A percentile compares a stretch with the other conserved stretches of the same genome.
Conservation (phyloP, 2,113 vertebrate genomes). For the Marmota flaviventris region DNA sequence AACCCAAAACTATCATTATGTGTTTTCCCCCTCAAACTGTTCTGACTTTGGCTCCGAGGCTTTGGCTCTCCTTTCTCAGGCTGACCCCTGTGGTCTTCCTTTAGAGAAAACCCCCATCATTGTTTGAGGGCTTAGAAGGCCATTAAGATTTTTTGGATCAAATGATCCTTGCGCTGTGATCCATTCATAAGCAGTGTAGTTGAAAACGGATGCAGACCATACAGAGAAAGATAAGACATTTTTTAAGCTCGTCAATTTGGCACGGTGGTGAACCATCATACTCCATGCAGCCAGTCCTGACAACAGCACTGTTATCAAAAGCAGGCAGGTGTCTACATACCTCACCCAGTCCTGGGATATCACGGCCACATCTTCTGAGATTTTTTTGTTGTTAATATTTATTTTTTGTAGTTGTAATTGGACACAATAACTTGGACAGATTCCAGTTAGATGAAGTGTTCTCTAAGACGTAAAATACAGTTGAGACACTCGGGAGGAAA, state of each 20-base stretch:
- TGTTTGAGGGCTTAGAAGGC: neutral
- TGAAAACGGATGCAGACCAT: neutral
- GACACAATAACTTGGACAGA: neutral
- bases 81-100: neutral
- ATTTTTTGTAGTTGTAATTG: too few species aligned
- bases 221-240: neutral
- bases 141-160: neutral
- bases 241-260: neutral
- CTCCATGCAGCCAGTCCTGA: neutral
- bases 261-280: neutral
- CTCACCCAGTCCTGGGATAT: neutral
- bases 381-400: too few species aligned
- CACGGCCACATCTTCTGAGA: neutral
- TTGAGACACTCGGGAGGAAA: neutral
- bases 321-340: neutral
- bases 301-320: neutral
- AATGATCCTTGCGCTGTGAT: neutral
- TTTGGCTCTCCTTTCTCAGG: neutral
- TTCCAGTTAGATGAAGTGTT: neutral
- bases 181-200: constrained; percentile 19
- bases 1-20: neutral
- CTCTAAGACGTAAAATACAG: constrained; percentile 2
- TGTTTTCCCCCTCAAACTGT: neutral
- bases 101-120: neutral
- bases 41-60: neutral